These are phyloP conservation scores for Malacoctenus gilli DNA, from an alignment of 2,797 vertebrate species.

Conservation along the genomic window DNA sequence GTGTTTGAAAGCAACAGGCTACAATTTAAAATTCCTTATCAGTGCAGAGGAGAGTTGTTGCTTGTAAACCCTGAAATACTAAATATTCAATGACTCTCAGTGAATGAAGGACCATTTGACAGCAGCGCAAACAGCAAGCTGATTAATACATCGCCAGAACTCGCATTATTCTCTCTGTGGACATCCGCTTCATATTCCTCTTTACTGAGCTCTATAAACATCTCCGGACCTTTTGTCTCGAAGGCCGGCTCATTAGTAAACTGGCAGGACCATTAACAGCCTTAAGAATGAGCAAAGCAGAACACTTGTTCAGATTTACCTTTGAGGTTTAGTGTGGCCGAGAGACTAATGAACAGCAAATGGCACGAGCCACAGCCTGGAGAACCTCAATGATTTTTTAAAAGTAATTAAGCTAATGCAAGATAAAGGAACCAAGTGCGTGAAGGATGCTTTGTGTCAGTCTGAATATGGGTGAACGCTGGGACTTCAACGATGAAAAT, in stretches of 20 bases:
- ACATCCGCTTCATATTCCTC: conserved; percentile 31
- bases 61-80: conserved; percentile 15
- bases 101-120: conserved; percentile 31
- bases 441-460: conserved; percentile 16
- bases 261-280: conserved; percentile 53
- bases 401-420: conserved; percentile 48
- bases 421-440: conserved; percentile 24
- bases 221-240: conserved; percentile 47
- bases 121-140: conserved; percentile 17
- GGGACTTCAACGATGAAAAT: conserved; percentile 12
- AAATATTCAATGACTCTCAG: neutral
- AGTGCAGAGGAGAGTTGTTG: neutral
- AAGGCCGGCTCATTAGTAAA: conserved; percentile 63
- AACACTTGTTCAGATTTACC: conserved; percentile 61
- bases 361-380: conserved; percentile 18
- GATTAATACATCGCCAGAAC: conserved; percentile 34
- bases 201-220: conserved; percentile 43
- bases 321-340: conserved; percentile 49
- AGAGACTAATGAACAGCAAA: conserved; percentile 60
- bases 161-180: conserved; percentile 32
- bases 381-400: conserved; percentile 34
- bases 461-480: conserved; percentile 3
- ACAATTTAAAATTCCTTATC: neutral
- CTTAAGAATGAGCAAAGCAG: conserved; percentile 45
- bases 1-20: neutral